A percentile compares a stretch with the other conserved stretches of the same genome.
Conservation (phyloP, 2,797 vertebrate genomes). For the Sebastes trivittatus region DNA sequence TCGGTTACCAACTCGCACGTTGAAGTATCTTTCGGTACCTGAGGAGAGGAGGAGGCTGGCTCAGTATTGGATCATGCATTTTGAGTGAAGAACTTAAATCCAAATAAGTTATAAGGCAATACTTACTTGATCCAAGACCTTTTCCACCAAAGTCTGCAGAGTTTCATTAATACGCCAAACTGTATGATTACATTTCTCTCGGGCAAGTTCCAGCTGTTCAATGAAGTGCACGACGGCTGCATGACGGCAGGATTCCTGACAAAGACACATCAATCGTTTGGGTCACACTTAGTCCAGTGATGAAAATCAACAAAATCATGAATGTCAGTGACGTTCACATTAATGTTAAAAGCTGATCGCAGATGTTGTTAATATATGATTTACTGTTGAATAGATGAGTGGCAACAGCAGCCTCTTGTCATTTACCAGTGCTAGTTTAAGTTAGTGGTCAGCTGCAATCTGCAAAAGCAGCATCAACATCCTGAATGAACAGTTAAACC, state of each 20-base stretch:
- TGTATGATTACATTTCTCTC: too few species aligned
- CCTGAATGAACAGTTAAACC: neutral
- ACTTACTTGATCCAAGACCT: neutral
- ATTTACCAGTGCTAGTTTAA: neutral
- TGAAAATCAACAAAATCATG: neutral
- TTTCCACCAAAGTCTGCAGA: rapidly evolving
- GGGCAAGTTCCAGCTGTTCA: rapidly evolving
- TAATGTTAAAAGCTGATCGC: neutral
- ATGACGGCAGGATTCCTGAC: rapidly evolving
- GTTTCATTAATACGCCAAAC: rapidly evolving
- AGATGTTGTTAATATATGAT: neutral
- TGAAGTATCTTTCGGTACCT: rapidly evolving
- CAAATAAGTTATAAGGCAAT: neutral
- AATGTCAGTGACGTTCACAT: neutral
- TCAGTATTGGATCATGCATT: slow-evolving; percentile 10
- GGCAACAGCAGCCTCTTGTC: neutral
- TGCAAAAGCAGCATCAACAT: neutral
- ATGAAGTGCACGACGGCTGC: neutral
- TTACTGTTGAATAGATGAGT: neutral
- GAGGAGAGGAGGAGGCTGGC: neutral
- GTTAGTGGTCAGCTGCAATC: neutral
- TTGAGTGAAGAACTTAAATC: neutral
- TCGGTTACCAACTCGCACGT: neutral
- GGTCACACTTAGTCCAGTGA: neutral
- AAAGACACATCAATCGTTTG: neutral